Conservation (phyloP, 2,797 vertebrate genomes). For the Sebastes ruberrimus region DNA sequence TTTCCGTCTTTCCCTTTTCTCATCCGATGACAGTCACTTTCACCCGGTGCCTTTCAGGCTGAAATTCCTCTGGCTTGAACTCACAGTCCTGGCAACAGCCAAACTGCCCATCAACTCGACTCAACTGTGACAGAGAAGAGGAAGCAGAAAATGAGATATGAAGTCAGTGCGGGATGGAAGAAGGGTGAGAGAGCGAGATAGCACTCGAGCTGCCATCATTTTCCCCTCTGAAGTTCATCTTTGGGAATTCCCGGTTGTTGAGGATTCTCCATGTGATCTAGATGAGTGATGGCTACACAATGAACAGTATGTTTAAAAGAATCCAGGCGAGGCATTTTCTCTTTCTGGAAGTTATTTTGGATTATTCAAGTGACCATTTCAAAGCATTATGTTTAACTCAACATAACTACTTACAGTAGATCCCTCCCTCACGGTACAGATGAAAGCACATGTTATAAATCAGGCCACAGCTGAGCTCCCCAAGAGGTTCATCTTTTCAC, state of each 20-base stretch:
- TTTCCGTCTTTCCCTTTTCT: conserved; percentile 42
- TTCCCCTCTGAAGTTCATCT: conserved; percentile 28
- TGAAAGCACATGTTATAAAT: neutral
- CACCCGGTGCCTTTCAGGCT: conserved; percentile 63
- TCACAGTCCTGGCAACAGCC: conserved; percentile 65
- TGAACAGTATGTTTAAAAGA: neutral
- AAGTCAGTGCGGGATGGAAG: conserved; percentile 37
- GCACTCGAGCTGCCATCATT: conserved; percentile 9
- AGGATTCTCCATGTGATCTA: neutral
- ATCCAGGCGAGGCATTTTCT: neutral
- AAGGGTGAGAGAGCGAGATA: conserved; percentile 5
- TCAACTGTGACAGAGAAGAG: conserved; percentile 57
- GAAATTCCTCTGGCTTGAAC: conserved; percentile 74
- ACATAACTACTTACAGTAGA: neutral
- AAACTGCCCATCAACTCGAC: conserved; percentile 56
- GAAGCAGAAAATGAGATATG: conserved; percentile 67
- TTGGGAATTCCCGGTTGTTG: conserved; percentile 6
- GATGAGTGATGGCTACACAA: neutral
- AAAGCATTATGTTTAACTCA: neutral
- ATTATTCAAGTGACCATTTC: neutral
- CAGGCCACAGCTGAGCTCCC: neutral
- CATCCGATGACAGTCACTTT: conserved; percentile 67
- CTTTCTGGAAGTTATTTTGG: neutral
- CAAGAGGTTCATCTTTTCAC: neutral
- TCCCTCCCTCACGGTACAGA: neutral